Conservation (phyloP, 2,797 vertebrate genomes). For the Premnoplex brunnescens region DNA sequence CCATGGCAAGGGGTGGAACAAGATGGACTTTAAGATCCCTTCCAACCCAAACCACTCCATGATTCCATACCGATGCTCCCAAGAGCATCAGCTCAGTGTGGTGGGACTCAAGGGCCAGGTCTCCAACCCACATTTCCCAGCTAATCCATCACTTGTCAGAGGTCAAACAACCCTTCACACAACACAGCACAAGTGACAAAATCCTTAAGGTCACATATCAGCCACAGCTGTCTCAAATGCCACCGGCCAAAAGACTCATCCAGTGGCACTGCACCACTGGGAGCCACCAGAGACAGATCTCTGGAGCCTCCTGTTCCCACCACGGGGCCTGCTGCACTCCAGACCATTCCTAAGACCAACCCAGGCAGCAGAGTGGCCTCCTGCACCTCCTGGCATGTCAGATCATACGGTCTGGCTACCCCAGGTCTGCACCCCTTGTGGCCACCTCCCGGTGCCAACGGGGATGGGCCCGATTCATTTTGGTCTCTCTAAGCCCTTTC, state of each 20-base stretch:
- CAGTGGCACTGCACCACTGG: accelerated
- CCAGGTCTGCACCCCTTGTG: background rate
- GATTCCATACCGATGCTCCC: background rate
- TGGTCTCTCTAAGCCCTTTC: background rate
- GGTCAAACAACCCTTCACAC: background rate
- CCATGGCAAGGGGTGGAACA: accelerated
- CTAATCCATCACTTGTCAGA: background rate
- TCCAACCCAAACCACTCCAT: background rate
- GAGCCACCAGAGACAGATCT: background rate
- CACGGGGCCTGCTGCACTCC: accelerated
- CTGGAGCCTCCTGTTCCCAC: background rate
- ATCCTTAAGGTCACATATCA: background rate
- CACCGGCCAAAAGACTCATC: accelerated
- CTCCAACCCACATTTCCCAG: background rate
- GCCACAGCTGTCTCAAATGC: background rate
- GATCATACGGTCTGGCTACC: accelerated
- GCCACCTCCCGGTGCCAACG: accelerated
- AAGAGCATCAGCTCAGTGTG: background rate
- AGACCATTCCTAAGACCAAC: background rate
- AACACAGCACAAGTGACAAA: background rate
- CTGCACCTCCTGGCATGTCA: accelerated
- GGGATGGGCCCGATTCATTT: accelerated
- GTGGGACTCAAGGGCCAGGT: background rate
- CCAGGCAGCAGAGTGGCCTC: background rate
- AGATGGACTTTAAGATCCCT: background rate